Evolutionary conservation across 2,797 vertebrate genomes (phyloP).

Genomic region (Setipinna tenuifilis): DNA sequence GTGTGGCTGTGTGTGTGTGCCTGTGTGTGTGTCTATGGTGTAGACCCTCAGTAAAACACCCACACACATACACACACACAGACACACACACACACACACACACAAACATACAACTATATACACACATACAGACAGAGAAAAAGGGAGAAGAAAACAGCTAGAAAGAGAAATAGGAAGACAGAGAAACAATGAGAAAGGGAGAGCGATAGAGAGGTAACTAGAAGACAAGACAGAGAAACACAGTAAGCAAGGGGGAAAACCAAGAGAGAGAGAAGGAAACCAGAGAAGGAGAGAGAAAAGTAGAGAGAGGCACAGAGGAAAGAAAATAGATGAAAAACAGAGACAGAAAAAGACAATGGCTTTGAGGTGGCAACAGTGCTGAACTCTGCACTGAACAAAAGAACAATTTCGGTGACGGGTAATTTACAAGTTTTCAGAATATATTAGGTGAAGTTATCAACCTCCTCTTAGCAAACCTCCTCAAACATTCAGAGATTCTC

Average conservation of each 20-base stretch:
- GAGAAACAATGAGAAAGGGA: not conserved
- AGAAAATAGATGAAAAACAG: not conserved
- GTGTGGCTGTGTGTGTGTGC: not conserved
- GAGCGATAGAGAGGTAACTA: no score
- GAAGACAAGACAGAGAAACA: not conserved
- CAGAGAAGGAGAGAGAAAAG: no score
- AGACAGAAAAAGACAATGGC: not conserved
- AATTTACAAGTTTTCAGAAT: not conserved
- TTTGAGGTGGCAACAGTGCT: not conserved
- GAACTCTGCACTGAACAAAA: not conserved
- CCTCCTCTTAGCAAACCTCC: not conserved
- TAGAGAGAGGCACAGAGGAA: no score
- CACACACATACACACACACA: no score
- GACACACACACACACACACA: no score
- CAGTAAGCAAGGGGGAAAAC: no score
- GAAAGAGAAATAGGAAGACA: not conserved
- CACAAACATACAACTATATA: no score
- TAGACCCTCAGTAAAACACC: no score
- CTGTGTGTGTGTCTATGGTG: not conserved
- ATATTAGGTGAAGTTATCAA: not conserved
- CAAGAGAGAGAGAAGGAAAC: not conserved
- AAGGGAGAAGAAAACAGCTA: not conserved
- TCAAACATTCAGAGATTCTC: not conserved
- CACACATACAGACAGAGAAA: not conserved
- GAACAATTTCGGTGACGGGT: not conserved